Percentiles rank a stretch among this genome's conserved stretches.
These are phyloP conservation scores for Holcopasites calliopsidis DNA, from an alignment of 1,140 invertebrate genomes.

Conservation along the genomic window DNA sequence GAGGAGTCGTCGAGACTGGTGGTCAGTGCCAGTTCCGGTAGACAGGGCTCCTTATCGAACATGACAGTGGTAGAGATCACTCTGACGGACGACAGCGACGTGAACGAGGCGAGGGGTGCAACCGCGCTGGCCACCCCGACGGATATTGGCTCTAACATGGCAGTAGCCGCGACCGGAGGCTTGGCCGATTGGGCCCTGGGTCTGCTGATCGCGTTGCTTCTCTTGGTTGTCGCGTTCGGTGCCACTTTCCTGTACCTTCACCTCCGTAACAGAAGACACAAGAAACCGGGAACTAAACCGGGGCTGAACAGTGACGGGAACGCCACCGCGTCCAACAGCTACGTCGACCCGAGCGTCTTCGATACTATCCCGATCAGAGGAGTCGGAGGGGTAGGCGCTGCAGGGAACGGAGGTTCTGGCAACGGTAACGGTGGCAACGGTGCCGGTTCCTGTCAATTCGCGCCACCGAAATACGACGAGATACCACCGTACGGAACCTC, in stretches of 20 bases:
- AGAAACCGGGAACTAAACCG: slow-evolving; percentile 87
- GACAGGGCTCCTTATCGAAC: slow-evolving; percentile 90
- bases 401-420: slow-evolving; percentile 57
- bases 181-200: slow-evolving; percentile 93
- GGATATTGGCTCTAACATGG: slow-evolving; percentile 75
- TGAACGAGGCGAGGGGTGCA: slow-evolving; percentile 82
- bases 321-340: slow-evolving; percentile 87
- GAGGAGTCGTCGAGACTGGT: slow-evolving; percentile 85
- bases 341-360: slow-evolving; percentile 91
- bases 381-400: slow-evolving; percentile 64
- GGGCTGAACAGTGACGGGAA: slow-evolving; percentile 85
- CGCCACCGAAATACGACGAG: slow-evolving; percentile 94
- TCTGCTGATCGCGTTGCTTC: slow-evolving; percentile 89
- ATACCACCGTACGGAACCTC: slow-evolving; percentile 92
- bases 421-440: slow-evolving; percentile 75
- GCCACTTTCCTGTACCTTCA: slow-evolving; percentile 91
- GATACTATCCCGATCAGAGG: slow-evolving; percentile 91
- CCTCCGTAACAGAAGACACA: slow-evolving; percentile 89
- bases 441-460: slow-evolving; percentile 85
- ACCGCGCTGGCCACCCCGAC: slow-evolving; percentile 87
- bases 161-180: slow-evolving; percentile 83
- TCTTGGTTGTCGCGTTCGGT: slow-evolving; percentile 90
- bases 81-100: slow-evolving; percentile 82
- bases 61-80: slow-evolving; percentile 92
- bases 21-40: slow-evolving; percentile 92